These are phyloP conservation scores for Lateolabrax maculatus DNA, from an alignment of 2,797 vertebrate species.

Conservation along the genomic window DNA sequence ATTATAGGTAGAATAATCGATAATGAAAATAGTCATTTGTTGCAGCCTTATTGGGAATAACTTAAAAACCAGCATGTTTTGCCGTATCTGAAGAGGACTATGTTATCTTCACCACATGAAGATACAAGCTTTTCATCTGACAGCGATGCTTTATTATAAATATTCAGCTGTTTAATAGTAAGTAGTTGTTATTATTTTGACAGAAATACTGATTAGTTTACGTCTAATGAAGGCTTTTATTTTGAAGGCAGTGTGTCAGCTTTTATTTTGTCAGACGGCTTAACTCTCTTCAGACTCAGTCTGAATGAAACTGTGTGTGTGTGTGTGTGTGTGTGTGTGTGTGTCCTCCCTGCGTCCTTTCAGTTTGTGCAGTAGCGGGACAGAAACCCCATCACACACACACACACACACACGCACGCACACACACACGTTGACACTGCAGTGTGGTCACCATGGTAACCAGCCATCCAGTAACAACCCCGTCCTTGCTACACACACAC, in stretches of 20 bases:
- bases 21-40: neutral
- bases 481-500: neutral
- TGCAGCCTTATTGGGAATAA: too few species aligned
- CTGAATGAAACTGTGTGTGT: constrained; percentile 43
- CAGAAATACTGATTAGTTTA: neutral
- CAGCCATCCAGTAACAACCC: constrained; percentile 40
- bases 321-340: constrained; percentile 22
- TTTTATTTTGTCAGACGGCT: constrained; percentile 50
- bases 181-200: too few species aligned
- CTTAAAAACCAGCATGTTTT: too few species aligned
- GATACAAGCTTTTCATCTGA: too few species aligned
- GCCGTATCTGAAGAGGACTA: too few species aligned
- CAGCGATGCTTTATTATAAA: too few species aligned
- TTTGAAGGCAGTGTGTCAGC: constrained; percentile 40
- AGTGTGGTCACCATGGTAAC: constrained; percentile 68
- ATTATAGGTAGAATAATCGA: neutral
- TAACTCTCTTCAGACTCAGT: constrained; percentile 29
- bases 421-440: constrained; percentile 47
- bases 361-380: constrained; percentile 52
- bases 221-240: constrained; percentile 42
- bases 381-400: constrained; percentile 23
- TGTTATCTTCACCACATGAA: too few species aligned
- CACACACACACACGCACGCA: constrained; percentile 29
- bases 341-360: constrained; percentile 31
- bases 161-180: too few species aligned